Conservation (phyloP, 2,888 invertebrate genomes). For the Drosophila kokeensis region DNA sequence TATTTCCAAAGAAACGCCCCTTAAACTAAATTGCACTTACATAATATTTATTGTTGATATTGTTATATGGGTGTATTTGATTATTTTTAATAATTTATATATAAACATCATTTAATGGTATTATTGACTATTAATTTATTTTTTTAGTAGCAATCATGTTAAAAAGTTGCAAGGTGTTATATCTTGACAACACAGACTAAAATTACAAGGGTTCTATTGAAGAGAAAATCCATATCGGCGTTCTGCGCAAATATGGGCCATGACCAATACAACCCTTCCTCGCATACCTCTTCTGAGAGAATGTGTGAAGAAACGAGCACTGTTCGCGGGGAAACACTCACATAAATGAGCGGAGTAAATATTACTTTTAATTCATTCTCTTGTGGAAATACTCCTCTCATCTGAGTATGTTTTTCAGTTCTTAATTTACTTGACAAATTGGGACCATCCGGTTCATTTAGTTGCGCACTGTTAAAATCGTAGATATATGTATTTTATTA, state of each 20-base stretch:
- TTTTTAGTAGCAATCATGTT: neutral
- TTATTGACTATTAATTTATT: neutral
- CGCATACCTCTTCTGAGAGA: neutral
- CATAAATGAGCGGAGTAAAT: neutral
- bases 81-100: neutral
- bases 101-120: neutral
- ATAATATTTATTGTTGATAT: neutral
- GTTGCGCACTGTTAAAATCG: neutral
- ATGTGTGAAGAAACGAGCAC: neutral
- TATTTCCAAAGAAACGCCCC: neutral
- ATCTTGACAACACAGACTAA: neutral
- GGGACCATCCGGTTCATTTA: neutral
- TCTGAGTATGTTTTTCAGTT: neutral
- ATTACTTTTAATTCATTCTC: neutral
- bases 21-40: neutral
- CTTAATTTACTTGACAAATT: neutral
- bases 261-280: neutral
- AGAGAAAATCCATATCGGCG: too few relatives aligned
- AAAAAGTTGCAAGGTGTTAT: neutral
- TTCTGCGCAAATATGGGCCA: neutral
- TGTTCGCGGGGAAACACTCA: neutral
- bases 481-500: neutral
- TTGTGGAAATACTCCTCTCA: neutral
- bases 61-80: neutral
- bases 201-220: neutral